A percentile compares a stretch with the other conserved stretches of the same genome.
Evolutionary conservation across 2,113 vertebrate species (phyloP).

Genomic region (Corythoichthys intestinalis): DNA sequence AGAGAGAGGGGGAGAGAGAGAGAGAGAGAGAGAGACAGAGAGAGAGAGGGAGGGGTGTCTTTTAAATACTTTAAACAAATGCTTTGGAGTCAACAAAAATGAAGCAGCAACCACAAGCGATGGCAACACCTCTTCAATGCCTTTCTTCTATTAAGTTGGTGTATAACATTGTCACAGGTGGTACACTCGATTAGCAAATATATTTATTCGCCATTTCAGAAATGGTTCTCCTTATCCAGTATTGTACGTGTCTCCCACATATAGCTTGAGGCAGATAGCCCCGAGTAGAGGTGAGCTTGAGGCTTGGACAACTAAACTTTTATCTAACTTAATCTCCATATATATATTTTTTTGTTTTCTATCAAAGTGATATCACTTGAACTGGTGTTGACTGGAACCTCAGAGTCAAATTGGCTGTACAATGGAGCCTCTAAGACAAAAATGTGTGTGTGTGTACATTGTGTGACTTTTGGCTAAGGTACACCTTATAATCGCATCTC

Average conservation of each 20-base stretch:
- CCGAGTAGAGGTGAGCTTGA: background rate
- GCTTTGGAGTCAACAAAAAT: slow-evolving; percentile 2
- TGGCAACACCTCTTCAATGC: background rate
- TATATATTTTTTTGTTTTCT: background rate
- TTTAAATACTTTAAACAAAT: background rate
- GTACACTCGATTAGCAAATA: background rate
- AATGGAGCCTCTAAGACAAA: background rate
- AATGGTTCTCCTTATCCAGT: background rate
- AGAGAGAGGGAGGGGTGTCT: background rate
- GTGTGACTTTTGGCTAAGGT: too few species aligned
- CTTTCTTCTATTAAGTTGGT: background rate
- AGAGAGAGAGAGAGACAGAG: too few species aligned
- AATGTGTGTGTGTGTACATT: too few species aligned
- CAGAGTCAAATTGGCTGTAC: background rate
- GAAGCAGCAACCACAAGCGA: background rate
- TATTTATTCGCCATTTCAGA: background rate
- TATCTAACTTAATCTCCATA: background rate
- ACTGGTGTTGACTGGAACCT: background rate
- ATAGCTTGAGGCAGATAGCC: background rate
- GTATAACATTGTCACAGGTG: background rate
- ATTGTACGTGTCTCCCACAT: background rate
- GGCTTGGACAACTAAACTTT: background rate
- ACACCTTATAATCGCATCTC: too few species aligned
- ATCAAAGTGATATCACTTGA: background rate
- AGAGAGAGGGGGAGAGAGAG: too few species aligned